These are phyloP conservation scores for Terrapene triunguis DNA, from an alignment of 2,113 vertebrate species.

Conservation along the genomic window DNA sequence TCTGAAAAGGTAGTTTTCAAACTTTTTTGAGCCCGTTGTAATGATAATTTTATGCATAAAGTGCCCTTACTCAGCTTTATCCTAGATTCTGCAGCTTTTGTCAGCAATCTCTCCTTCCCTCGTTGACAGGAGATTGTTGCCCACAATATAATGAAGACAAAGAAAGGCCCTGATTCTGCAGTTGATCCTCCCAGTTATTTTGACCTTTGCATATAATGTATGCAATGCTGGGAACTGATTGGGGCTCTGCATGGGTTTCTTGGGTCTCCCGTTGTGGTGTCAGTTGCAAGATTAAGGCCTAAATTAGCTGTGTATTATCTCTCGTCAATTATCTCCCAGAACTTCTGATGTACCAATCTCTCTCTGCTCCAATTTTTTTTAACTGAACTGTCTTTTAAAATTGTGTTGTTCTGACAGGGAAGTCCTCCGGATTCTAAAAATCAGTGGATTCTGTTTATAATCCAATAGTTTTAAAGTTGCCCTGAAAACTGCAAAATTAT, in stretches of 20 bases:
- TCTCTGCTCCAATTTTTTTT: background rate
- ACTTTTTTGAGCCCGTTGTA: background rate
- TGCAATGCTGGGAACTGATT: background rate
- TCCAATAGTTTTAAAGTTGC: background rate
- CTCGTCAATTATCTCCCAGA: fast-evolving
- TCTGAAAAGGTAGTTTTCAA: background rate
- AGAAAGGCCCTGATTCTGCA: background rate
- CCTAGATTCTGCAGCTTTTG: background rate
- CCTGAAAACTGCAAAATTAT: background rate
- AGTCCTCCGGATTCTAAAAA: background rate
- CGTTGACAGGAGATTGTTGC: background rate
- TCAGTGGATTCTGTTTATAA: background rate
- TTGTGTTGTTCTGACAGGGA: background rate
- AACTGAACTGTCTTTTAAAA: background rate
- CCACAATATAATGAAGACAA: background rate
- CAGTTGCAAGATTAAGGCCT: background rate
- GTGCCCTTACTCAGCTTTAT: background rate
- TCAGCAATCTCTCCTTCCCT: background rate
- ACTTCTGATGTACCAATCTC: background rate
- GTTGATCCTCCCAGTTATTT: background rate
- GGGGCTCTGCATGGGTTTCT: fast-evolving
- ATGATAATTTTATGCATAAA: background rate
- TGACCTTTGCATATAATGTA: background rate
- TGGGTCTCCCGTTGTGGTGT: fast-evolving
- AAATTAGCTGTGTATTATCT: background rate